Evolutionary conservation across 2,888 invertebrate species (phyloP).

Genomic region (Scaptomyza polygonia): DNA sequence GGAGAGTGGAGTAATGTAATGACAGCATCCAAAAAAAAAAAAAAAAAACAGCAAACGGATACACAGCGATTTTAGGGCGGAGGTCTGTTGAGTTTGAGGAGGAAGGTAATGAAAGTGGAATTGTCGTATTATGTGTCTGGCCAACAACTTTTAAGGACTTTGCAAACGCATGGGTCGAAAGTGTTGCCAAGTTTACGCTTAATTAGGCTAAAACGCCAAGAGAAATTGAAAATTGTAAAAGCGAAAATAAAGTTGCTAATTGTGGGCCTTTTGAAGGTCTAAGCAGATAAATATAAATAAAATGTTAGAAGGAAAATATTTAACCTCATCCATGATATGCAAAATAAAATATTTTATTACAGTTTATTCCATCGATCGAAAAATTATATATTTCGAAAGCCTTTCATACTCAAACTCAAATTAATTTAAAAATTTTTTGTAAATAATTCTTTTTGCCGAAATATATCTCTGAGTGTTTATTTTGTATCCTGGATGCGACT

Average conservation of each 20-base stretch:
- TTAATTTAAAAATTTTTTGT: too few relatives aligned
- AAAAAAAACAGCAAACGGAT: too few relatives aligned
- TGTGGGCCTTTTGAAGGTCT: not conserved
- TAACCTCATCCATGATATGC: too few relatives aligned
- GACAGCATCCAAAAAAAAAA: conserved; percentile 46
- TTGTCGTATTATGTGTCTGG: conserved; percentile 45
- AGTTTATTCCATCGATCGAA: too few relatives aligned
- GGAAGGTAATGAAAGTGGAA: conserved; percentile 17
- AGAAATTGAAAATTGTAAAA: conserved; percentile 21
- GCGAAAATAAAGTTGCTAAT: not conserved
- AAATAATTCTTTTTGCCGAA: too few relatives aligned
- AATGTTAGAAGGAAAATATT: too few relatives aligned
- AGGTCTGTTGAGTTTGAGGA: not conserved
- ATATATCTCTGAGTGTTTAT: too few relatives aligned
- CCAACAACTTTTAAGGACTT: conserved; percentile 21
- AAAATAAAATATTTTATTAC: not conserved
- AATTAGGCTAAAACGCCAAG: conserved; percentile 73
- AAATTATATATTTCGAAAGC: too few relatives aligned
- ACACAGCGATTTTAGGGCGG: conserved; percentile 16
- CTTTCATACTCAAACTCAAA: too few relatives aligned
- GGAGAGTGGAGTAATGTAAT: conserved; percentile 8
- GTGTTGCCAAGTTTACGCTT: conserved; percentile 75
- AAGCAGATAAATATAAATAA: too few relatives aligned
- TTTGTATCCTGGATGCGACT: conserved; percentile 31
- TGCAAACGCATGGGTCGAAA: conserved; percentile 42